Evolutionary conservation across 2,888 invertebrate genomes (phyloP).

Genomic region (Chrysolina haemoptera): DNA sequence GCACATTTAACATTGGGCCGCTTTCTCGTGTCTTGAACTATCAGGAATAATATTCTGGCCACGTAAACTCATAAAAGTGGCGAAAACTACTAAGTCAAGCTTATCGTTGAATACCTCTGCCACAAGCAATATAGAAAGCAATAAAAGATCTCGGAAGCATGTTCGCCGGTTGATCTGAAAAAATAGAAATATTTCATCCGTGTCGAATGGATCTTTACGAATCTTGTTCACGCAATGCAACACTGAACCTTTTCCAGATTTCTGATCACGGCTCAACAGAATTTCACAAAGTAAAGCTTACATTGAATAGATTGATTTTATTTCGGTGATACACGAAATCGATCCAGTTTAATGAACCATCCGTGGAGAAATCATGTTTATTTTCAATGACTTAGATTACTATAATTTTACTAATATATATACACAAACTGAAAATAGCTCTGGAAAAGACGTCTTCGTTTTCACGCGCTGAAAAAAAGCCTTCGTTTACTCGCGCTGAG

Average conservation of each 20-base stretch:
- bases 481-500: too few species aligned
- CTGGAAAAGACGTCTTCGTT: too few species aligned
- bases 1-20: too few species aligned
- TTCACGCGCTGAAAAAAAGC: too few species aligned
- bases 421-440: too few species aligned
- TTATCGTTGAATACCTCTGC: neutral
- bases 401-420: too few species aligned
- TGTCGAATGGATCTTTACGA: neutral
- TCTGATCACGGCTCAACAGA: neutral
- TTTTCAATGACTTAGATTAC: too few species aligned
- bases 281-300: neutral
- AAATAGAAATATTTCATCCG: neutral
- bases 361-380: too few species aligned
- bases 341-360: too few species aligned
- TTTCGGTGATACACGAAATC: too few species aligned
- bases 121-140: constrained; percentile 4
- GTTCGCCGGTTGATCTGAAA: neutral
- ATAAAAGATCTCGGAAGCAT: neutral
- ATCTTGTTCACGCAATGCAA: neutral
- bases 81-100: neutral
- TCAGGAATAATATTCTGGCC: neutral
- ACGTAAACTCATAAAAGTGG: constrained; percentile 7
- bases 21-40: neutral
- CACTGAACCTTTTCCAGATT: neutral
- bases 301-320: too few species aligned